Base-by-base conservation (phyloP, 2,113 vertebrate species). In the Xiphophorus maculatus region DNA sequence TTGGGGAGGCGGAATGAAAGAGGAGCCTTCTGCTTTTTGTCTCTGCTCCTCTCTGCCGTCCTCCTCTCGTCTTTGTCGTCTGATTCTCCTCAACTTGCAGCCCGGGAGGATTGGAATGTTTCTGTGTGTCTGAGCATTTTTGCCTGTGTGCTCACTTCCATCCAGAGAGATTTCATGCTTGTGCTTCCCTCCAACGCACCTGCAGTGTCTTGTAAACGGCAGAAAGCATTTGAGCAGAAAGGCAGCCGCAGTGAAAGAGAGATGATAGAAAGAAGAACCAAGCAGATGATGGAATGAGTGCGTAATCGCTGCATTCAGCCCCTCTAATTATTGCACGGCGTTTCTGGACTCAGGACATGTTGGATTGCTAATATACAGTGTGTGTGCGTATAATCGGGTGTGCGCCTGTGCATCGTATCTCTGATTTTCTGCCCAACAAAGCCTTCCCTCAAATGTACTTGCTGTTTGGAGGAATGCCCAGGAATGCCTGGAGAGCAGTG, bases 161-260 rank as follows among this genome's bases (percentile, higher is more conserved):
- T 91, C 89, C 83, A 79, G 79, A 82, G 79, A 84, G 87, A 93
- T 93, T 91, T 91, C 90, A 92, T 77, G 91, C 69, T 82, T 77
- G 82, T 64, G 80, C 77, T 44, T 91, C 84, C 80, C 79, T 89
- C 85, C 89, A 84, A 77, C 33, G 77, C 91, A 93, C 92, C 92
- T 93, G 92, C 90, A 88, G 87, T 77, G 87, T 80, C 89, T 83
- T 73, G 40, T 90, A 84, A 82, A 76, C 85, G 63, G 83, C 74
- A 83, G 77, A 84, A 63, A 77, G 83, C 70, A 5, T 68, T 88
- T 86, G 84, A 76, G 82, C 48, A 29, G 73, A 86, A 88, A 76
- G 73, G 30, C 75, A 75, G 82, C 51, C 60, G 11, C 65, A 17
- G 35, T 82, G 81, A 87, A 68, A 84, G 79, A 80, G 82, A 81